These are phyloP conservation scores for Geotrupes spiniger DNA, from an alignment of 2,888 invertebrate species.

Conservation along the genomic window DNA sequence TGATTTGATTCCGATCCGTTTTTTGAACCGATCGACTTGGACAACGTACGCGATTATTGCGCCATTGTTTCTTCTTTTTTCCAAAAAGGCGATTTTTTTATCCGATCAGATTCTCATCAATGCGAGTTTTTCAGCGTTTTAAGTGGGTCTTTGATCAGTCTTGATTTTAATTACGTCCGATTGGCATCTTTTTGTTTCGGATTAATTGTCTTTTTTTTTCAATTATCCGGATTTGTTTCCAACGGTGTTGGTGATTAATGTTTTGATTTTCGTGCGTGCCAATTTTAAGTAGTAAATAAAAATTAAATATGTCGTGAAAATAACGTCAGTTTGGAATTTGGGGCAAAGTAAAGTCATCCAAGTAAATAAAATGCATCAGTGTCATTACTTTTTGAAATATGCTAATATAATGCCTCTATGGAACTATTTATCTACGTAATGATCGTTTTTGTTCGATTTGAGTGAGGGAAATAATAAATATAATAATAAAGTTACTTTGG, in stretches of 20 bases:
- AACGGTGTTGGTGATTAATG: slow-evolving; percentile 5
- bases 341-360: no score
- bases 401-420: no score
- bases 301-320: no score
- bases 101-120: slow-evolving; percentile 20
- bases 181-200: slow-evolving; percentile 26
- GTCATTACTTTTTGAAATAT: no score
- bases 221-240: slow-evolving; percentile 1
- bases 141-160: slow-evolving; percentile 30
- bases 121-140: slow-evolving; percentile 29
- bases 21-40: slow-evolving; percentile 35
- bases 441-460: no score
- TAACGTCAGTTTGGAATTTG: no score
- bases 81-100: slow-evolving; percentile 18
- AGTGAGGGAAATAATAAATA: neutral
- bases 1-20: slow-evolving; percentile 37
- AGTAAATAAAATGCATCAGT: no score
- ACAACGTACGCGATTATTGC: slow-evolving; percentile 23
- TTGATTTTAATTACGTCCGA: slow-evolving; percentile 28
- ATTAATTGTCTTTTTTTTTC: slow-evolving; percentile 28
- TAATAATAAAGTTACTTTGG: no score
- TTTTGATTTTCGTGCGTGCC: slow-evolving; percentile 2
- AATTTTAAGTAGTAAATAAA: no score
- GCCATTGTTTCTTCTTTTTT: slow-evolving; percentile 13
- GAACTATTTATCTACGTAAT: no score